Base-by-base conservation (phyloP, 2,113 vertebrate species). In the Barnardius zonarius region DNA sequence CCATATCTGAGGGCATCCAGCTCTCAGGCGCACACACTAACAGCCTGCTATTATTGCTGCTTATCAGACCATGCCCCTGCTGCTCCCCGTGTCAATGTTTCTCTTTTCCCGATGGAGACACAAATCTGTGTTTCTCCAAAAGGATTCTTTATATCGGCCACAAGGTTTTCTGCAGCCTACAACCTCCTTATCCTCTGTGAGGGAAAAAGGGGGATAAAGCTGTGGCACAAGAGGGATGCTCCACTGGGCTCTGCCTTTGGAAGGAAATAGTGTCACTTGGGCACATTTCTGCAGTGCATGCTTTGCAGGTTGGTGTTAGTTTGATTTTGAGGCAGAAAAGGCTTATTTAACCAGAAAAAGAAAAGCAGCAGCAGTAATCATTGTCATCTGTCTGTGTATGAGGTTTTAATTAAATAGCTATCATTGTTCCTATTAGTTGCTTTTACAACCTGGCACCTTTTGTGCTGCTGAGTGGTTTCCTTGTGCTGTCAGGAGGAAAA, bases 271-370 rank as follows among this genome's bases (percentile, higher is more conserved):
- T 35, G 35, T 55, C 35, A 4, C 69, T 51, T 13, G 23, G 57
- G 22, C 33, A 18, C 11, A 0, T 63, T 67, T 41, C 54, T 27
- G 81, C 25, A 31, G 1, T 2, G 18, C 1, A 0, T 23, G 12
- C 19, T 17, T 41, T 24, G 44, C 37, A 24, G 20, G 30, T 83
- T 51, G 63, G 22, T 9, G 23, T 52, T 14, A 2, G 23, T n/a
- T 73, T 0, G 1, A 24, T 90, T 87, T 72, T 48, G 89, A 62
- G 51, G 73, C 62, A 55, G 22, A 16, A 43, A 75, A 70, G 30
- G 30, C 31, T 68, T 44, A 20, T 76, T 87, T 55, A 67, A 57
- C 9, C 6, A 12, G 74, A 30, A 52, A 44, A 83, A 75, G 57
- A 37, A 55, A 81, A 87, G 59, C 59, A 28, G 48, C 63, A 57